Evolutionary conservation across 2,113 vertebrate genomes (phyloP).

Genomic region (Bungarus multicinctus): DNA sequence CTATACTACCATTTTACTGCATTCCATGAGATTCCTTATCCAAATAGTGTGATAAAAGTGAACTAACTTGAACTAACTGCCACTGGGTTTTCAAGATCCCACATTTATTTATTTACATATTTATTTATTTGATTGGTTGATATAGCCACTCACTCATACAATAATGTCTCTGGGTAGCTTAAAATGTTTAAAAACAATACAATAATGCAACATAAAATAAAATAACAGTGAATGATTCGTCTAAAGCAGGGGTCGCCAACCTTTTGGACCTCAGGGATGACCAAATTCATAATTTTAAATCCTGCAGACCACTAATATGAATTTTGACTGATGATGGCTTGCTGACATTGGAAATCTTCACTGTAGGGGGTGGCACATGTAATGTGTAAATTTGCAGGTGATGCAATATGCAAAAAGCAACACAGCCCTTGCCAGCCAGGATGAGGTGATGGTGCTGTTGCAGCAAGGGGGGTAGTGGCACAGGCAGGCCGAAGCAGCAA

Average conservation of each 20-base stretch:
- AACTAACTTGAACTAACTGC: neutral
- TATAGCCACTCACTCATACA: neutral
- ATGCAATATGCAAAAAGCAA: too few relatives aligned
- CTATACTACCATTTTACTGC: neutral
- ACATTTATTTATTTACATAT: neutral
- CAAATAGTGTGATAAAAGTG: neutral
- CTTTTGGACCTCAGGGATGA: too few relatives aligned
- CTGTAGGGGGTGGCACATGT: too few relatives aligned
- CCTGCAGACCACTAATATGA: too few relatives aligned
- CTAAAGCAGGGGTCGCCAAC: neutral
- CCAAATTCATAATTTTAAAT: too few relatives aligned
- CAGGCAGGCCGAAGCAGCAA: too few relatives aligned
- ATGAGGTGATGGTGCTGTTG: too few relatives aligned
- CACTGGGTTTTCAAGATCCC: neutral
- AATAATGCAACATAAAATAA: neutral
- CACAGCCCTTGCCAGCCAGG: too few relatives aligned
- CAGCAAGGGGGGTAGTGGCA: too few relatives aligned
- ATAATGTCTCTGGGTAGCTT: neutral
- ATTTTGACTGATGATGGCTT: too few relatives aligned
- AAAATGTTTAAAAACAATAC: neutral
- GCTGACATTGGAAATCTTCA: too few relatives aligned
- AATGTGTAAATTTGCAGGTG: too few relatives aligned
- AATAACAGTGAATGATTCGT: neutral
- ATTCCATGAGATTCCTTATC: neutral
- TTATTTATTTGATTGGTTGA: neutral